phyloP scores from a whole-genome alignment of 2,113 vertebrate genomes.

The Parus major region DNA sequence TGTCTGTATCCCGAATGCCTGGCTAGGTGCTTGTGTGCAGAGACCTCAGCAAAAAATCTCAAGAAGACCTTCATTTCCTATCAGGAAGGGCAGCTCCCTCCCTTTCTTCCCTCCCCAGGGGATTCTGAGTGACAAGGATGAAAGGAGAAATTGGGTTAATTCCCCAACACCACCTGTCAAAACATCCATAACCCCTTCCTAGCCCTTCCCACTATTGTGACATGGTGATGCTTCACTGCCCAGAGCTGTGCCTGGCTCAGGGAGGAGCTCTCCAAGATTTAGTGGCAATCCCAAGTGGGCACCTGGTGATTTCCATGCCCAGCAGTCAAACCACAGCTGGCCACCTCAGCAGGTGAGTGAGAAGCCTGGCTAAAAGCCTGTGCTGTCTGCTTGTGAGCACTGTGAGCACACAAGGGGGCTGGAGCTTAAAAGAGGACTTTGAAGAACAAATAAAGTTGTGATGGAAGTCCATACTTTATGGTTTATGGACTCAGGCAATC shows the following conservation, averaged over 20 bases:
- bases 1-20: neutral
- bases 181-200: neutral
- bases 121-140: neutral
- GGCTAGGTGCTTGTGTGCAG: neutral
- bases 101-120: neutral
- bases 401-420: neutral
- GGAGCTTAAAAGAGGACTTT: neutral
- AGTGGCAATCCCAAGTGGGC: neutral
- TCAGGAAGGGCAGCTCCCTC: neutral
- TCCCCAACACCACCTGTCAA: neutral
- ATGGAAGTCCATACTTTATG: no score
- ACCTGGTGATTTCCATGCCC: neutral
- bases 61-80: neutral
- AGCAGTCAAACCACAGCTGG: neutral
- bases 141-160: neutral
- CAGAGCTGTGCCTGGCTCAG: neutral
- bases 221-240: fast-evolving
- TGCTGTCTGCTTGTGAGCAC: neutral
- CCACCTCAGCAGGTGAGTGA: fast-evolving
- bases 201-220: neutral
- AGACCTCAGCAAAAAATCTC: neutral
- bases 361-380: neutral
- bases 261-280: neutral
- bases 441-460: neutral
- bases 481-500: neutral